Conservation (phyloP, 2,113 vertebrate species). For the Larimichthys crocea region DNA sequence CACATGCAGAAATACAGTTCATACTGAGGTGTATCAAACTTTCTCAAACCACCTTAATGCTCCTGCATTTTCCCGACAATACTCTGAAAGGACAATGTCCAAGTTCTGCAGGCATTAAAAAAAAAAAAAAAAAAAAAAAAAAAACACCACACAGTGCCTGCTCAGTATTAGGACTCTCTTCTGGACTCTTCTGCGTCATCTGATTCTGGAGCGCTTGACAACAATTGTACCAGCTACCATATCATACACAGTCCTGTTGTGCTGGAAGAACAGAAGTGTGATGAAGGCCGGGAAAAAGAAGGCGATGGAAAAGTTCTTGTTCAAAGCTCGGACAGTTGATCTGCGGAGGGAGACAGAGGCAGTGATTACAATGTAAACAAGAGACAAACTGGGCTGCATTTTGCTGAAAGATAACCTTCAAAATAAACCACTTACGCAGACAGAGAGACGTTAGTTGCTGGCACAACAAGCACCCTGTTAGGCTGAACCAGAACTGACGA, state of each 20-base stretch:
- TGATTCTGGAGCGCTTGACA: conserved; percentile 91
- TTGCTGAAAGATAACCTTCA: not conserved
- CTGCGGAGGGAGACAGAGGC: conserved; percentile 74
- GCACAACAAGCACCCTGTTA: conserved; percentile 94
- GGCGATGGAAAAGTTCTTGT: conserved; percentile 99
- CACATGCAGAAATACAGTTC: conserved; percentile 64
- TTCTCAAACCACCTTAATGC: not conserved
- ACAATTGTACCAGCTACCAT: conserved; percentile 99
- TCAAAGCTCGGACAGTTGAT: conserved; percentile 95
- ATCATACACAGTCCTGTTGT: conserved; percentile 98
- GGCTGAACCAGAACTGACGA: conserved; percentile 94
- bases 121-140: not conserved
- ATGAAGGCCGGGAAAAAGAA: conserved; percentile 99
- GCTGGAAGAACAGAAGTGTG: conserved; percentile 98
- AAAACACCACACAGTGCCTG: conserved; percentile 33
- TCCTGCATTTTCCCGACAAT: conserved; percentile 19
- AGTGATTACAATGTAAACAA: not conserved
- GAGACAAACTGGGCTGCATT: not conserved
- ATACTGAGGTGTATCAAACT: conserved; percentile 28
- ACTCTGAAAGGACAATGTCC: conserved; percentile 18
- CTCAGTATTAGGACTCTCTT: conserved; percentile 13
- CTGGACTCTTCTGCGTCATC: conserved; percentile 84
- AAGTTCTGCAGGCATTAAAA: conserved; percentile 25
- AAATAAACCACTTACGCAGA: conserved; percentile 90
- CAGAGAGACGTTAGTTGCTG: conserved; percentile 95